phyloP scores from a whole-genome alignment of 2,888 invertebrate species.

The Trachelus stipa region DNA sequence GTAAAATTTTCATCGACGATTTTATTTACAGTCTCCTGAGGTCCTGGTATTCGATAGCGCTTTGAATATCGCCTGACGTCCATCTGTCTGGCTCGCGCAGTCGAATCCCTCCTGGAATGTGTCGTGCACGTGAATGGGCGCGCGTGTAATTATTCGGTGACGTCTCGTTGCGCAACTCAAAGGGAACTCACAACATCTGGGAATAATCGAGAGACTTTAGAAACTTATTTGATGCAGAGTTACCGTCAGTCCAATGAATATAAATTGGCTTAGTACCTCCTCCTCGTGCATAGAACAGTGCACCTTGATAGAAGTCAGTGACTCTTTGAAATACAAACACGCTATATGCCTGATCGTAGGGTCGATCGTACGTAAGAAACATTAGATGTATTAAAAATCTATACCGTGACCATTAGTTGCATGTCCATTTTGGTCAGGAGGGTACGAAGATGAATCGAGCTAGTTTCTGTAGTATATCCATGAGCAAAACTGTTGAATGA shows the following conservation, averaged over 20 bases:
- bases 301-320: background rate
- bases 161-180: background rate
- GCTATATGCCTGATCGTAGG: background rate
- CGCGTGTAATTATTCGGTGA: background rate
- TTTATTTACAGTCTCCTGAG: too few relatives aligned
- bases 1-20: background rate
- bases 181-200: background rate
- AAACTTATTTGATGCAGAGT: conserved; percentile 23
- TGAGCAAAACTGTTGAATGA: background rate
- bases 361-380: background rate
- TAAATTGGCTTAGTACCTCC: conserved; percentile 17
- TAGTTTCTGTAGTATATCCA: background rate
- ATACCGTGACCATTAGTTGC: background rate
- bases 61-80: background rate
- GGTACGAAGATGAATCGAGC: background rate
- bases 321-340: background rate
- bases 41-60: background rate
- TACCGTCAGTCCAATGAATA: conserved; percentile 21
- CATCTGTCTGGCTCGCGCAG: background rate
- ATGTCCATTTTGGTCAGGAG: background rate
- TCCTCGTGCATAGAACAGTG: background rate
- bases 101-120: background rate
- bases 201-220: conserved; percentile 15
- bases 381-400: background rate
- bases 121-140: background rate